A percentile compares a stretch with the other conserved stretches of the same genome.
phyloP scores from a whole-genome alignment of 2,888 invertebrate species.

The Rhynchonema sp. region DNA sequence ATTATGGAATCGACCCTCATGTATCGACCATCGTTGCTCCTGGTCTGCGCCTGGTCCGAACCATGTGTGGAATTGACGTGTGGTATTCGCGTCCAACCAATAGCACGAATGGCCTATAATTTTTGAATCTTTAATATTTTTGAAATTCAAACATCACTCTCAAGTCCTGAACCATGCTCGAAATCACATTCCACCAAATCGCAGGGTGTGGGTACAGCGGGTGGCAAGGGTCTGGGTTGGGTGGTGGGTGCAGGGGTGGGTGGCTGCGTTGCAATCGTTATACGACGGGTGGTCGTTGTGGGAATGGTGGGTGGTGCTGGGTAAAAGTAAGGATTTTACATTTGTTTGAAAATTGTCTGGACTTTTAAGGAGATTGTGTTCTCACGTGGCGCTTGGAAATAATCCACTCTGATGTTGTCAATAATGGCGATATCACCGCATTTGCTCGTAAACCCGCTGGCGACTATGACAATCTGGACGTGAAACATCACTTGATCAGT shows the following conservation, averaged over 20 bases:
- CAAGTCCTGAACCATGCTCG: not conserved
- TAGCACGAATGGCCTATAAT: too few species aligned
- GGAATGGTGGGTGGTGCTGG: not conserved
- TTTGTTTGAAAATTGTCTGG: too few species aligned
- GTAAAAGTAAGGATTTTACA: not conserved
- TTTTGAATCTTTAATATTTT: too few species aligned
- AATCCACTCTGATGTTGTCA: not conserved
- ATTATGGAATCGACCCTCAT: too few species aligned
- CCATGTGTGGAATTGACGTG: too few species aligned
- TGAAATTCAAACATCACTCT: too few species aligned
- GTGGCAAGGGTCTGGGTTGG: not conserved
- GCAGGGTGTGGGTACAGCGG: not conserved
- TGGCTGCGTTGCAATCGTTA: not conserved
- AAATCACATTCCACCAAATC: not conserved
- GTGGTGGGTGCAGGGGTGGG: not conserved
- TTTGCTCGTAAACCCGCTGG: not conserved
- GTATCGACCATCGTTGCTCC: too few species aligned
- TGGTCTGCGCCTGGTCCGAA: too few species aligned
- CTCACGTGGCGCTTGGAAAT: not conserved
- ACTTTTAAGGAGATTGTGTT: not conserved
- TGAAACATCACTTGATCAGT: too few species aligned
- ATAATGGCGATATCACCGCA: not conserved
- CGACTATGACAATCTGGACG: conserved; percentile 2
- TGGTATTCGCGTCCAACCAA: too few species aligned
- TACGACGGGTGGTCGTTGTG: not conserved